Evolutionary conservation across 2,797 vertebrate genomes (phyloP).

Genomic region (Botia almorhae): DNA sequence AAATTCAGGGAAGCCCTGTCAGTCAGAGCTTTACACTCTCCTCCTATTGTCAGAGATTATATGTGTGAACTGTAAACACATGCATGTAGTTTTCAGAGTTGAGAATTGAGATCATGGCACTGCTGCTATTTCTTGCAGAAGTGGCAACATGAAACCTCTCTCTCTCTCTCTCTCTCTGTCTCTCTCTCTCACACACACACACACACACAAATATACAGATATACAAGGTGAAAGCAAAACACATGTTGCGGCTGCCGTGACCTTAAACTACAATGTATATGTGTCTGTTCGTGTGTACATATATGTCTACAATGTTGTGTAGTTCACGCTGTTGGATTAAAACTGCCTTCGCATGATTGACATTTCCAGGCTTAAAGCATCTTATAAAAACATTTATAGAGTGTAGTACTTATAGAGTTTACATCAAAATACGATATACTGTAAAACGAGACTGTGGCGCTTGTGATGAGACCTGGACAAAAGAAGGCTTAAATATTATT

Average conservation of each 20-base stretch:
- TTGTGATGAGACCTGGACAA: background rate
- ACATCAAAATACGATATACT: background rate
- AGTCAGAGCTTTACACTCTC: conserved; percentile 16
- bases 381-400: too few relatives aligned
- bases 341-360: too few relatives aligned
- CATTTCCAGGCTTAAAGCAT: too few relatives aligned
- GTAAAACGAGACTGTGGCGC: background rate
- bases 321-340: too few relatives aligned
- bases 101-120: conserved; percentile 30
- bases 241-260: conserved; percentile 57
- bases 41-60: conserved; percentile 52
- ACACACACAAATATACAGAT: conserved; percentile 8
- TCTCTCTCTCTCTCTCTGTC: too few relatives aligned
- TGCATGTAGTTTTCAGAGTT: conserved; percentile 26
- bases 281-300: too few relatives aligned
- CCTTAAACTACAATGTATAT: conserved; percentile 66
- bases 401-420: too few relatives aligned
- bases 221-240: conserved; percentile 3
- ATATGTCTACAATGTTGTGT: too few relatives aligned
- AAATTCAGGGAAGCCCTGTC: conserved; percentile 14
- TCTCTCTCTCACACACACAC: too few relatives aligned
- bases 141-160: conserved; percentile 14
- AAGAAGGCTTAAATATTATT: too few relatives aligned
- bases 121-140: conserved; percentile 23
- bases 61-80: conserved; percentile 44